Percentiles rank a stretch among this genome's conserved stretches.
Conservation (phyloP, 2,797 vertebrate species). For the Anomalospiza imberbis region DNA sequence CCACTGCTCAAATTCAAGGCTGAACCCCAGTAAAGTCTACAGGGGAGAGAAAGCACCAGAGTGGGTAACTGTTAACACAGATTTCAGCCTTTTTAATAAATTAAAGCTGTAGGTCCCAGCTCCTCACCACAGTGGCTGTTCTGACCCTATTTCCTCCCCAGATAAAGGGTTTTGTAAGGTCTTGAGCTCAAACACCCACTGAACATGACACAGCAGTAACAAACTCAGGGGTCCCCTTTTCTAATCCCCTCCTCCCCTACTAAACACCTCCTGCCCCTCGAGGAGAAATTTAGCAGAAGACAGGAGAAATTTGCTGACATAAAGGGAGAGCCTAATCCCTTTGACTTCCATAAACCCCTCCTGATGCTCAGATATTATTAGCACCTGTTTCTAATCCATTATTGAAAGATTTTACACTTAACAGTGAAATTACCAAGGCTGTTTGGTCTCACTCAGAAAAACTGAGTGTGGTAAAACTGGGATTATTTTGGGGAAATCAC, state of each 20-base stretch:
- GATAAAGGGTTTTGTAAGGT: background rate
- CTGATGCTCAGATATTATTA: background rate
- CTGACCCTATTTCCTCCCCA: background rate
- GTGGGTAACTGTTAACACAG: background rate
- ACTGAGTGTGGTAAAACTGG: background rate
- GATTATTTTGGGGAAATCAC: background rate
- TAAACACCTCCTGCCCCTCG: background rate
- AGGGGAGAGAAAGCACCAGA: background rate
- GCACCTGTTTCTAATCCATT: background rate
- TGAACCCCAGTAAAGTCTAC: background rate
- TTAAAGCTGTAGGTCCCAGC: background rate
- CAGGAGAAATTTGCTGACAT: background rate
- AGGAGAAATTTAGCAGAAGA: background rate
- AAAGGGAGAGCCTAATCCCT: background rate
- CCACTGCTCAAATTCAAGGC: background rate
- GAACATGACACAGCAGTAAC: background rate
- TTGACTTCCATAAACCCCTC: background rate
- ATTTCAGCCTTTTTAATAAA: background rate
- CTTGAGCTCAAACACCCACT: rapidly evolving
- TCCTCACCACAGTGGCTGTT: background rate
- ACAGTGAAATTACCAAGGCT: background rate
- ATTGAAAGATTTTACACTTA: background rate
- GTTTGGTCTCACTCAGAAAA: background rate
- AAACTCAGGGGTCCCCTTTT: background rate
- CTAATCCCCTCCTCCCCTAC: background rate